Evolutionary conservation across 2,113 vertebrate species (phyloP), one percentile per base, ranked within the genome.

Genomic region (Catagonus wagneri): DNA sequence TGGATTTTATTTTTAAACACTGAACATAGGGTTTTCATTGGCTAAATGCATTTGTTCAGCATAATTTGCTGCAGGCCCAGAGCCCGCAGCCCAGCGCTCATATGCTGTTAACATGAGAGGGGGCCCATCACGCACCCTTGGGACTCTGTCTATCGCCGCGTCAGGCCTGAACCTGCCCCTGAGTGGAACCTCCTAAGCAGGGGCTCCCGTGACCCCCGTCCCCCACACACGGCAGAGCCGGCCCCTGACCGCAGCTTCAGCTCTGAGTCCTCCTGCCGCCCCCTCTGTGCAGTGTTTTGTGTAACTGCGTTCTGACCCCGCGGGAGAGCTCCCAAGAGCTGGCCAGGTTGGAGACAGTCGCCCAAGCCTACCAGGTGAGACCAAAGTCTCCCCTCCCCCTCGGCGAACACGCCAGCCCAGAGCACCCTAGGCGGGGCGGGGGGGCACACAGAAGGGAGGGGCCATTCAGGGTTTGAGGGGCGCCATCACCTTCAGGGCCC

Each of bases 321-420:
- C 96, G 94, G 75, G 98, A 99, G 4, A 97, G 97, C 63, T 99
- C 99, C 13, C 4, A 76, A 50, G 99, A 99, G 86, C 93, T 99
- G 27, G 96, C 97, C 14, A 98, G 71, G 83, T 80, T 99, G 96
- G 97, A 68, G 2, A 90, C 98, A 2, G 80, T 98, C 80, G 98
- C 97, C 88, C 96, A 8, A 96, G 99, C 97, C 52, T 99, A 99
- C 96, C 99, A 99, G 99, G 99, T 99, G 97, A 84, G 83, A 95
- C 50, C 63, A 69, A 22, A 74, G 44, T 2, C 7, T 56, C 16
- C 50, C 13, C 19, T 23, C 44, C 0, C 1, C 2, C 13, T 52
- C 39, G 0, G 11, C 56, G 14, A 11, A 3, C 29, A 34, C 52
- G 2, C 27, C 6, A 27, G 65, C 69, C 79, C 56, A 8, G 27